Conservation (phyloP, 2,797 vertebrate genomes). For the Acanthiza pusilla region DNA sequence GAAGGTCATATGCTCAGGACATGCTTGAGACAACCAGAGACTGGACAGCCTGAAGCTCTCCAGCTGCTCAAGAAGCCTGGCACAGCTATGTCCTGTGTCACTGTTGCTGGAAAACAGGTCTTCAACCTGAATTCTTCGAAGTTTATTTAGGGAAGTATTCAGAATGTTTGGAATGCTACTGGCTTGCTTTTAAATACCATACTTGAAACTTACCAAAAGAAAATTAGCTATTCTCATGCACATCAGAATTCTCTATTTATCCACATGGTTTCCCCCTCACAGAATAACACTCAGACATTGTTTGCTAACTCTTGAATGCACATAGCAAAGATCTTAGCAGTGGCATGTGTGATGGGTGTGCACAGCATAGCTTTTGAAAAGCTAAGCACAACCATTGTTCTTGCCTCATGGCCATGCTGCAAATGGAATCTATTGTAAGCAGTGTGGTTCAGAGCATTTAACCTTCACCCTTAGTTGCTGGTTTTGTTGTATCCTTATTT, state of each 20-base stretch:
- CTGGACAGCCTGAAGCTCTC: background rate
- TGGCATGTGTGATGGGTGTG: background rate
- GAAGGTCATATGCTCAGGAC: background rate
- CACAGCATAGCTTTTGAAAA: background rate
- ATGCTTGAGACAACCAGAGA: background rate
- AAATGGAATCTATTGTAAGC: background rate
- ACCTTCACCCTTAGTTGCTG: background rate
- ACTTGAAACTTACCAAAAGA: background rate
- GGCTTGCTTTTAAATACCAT: slow-evolving; percentile 4
- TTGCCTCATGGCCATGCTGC: background rate
- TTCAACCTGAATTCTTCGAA: background rate
- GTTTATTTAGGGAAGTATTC: background rate
- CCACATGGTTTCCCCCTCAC: background rate
- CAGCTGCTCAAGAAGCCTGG: background rate
- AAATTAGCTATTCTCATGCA: background rate
- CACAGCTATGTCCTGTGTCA: background rate
- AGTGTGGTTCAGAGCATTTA: background rate
- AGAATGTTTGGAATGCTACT: background rate
- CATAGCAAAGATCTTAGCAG: background rate
- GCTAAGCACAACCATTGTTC: background rate
- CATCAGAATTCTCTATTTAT: background rate
- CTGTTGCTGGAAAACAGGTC: background rate
- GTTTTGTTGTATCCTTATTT: background rate
- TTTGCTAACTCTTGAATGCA: background rate
- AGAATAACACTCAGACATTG: background rate